Evolutionary conservation across 2,888 invertebrate genomes (phyloP), one percentile per base, ranked within the genome.

Genomic region (Drosophila melanosoma): DNA sequence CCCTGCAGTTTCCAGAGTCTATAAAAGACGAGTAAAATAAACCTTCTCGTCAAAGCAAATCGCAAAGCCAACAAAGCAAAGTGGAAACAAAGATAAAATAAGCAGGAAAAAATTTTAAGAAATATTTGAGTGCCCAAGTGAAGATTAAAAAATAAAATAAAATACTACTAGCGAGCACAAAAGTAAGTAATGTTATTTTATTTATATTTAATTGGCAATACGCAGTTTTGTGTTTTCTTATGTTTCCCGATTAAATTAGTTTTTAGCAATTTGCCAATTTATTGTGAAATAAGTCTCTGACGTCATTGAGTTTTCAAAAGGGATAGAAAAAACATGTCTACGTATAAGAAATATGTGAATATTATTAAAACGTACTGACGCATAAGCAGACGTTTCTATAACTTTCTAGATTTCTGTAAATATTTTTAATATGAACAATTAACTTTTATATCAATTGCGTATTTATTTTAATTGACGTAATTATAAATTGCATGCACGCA

Each of bases 251-350:
- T 49, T 26, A 57, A 58, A 36, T 75, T 51, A 49, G 56, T 49
- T 56, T 58, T 52, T 49, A 26, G n/a, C 20, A 38, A 23, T 52
- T 56, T 60, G 17, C 11, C 10, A 73, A n/a, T 52, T 60, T 23
- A 36, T 82, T 72, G 76, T 81, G 83, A 81, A 83, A 83, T 80
- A 20, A 32, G 15, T 42, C 52, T 66, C 32, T 69, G 80, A 36
- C 70, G 70, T 80, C 66, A 76, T 63, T 40, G 69, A 73, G 62
- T 33, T 23, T 81, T 81, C 81, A 61, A 81, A 81, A 81, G 26
- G 20, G 15, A 12, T 35, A 49, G 20, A 23, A 45, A 23, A 23
- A 4, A 8, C 6, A 15, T 35, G 4, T 23, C 20, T 59, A 57
- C 32, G 20, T 32, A 23, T 40, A 6, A 60, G n/a, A 5, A 5